A percentile compares a stretch with the other conserved stretches of the same genome.
Evolutionary conservation across 92 coral and sea anemone genomes (phyloP).

Genomic region (Parazoanthus swiftii): DNA sequence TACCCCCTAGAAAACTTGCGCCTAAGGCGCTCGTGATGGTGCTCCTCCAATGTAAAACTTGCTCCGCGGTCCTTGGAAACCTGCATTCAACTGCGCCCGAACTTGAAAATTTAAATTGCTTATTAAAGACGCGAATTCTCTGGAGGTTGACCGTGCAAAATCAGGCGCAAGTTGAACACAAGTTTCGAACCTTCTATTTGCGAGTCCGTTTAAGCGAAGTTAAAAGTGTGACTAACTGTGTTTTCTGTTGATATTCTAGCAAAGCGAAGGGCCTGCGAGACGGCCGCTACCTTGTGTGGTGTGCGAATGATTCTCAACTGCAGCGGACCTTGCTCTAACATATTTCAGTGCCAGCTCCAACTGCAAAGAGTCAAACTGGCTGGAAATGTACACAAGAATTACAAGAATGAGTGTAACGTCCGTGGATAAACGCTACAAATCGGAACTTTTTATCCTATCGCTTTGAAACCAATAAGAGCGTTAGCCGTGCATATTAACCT

Average conservation of each 20-base stretch:
- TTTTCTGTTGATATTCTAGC: neutral
- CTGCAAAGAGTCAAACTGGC: neutral
- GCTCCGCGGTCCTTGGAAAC: no score
- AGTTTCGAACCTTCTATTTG: no score
- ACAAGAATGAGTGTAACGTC: neutral
- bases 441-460: neutral
- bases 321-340: neutral
- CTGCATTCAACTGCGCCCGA: no score
- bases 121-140: no score
- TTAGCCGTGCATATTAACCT: no score
- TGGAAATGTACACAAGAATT: neutral
- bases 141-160: neutral
- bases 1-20: no score
- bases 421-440: neutral
- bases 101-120: no score
- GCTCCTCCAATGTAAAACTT: no score
- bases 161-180: neutral
- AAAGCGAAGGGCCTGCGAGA: neutral
- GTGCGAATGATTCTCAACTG: neutral
- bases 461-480: no score
- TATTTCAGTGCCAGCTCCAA: neutral
- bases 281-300: neutral
- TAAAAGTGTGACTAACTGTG: neutral
- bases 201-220: no score
- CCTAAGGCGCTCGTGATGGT: no score